Evolutionary conservation across 1,140 invertebrate genomes (phyloP).

Genomic region (Papilio polytes): DNA sequence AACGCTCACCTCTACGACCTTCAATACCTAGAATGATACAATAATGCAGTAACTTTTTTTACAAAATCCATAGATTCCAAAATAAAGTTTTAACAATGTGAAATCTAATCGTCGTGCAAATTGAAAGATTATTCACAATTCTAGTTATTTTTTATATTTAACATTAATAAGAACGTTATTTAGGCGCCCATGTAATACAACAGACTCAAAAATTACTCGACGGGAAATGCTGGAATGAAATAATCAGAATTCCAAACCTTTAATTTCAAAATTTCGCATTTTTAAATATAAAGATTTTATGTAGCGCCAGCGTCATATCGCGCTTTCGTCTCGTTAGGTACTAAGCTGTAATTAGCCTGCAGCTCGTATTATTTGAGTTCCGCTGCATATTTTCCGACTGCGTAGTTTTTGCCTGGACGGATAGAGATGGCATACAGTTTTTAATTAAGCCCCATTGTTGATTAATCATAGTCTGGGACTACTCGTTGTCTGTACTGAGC

Average conservation of each 20-base stretch:
- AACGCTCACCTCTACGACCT: background rate
- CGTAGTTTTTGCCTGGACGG: background rate
- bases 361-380: conserved; percentile 1
- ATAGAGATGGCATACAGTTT: conserved; percentile 11
- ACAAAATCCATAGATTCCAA: background rate
- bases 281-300: background rate
- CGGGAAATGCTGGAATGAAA: background rate
- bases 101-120: background rate
- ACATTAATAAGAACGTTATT: no score
- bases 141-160: no score
- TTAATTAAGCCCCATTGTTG: conserved; percentile 16
- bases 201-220: no score
- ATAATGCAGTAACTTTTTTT: background rate
- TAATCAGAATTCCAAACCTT: background rate
- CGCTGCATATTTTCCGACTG: conserved; percentile 20
- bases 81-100: background rate
- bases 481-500: background rate
- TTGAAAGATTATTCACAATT: no score
- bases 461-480: conserved; percentile 1
- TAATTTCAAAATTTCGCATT: background rate
- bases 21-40: background rate
- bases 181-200: no score
- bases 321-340: conserved; percentile 17
- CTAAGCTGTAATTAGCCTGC: conserved; percentile 22
- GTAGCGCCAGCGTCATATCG: background rate